These are phyloP conservation scores for Meiosimyza decipiens DNA, from an alignment of 2,888 invertebrate genomes.

Conservation along the genomic window DNA sequence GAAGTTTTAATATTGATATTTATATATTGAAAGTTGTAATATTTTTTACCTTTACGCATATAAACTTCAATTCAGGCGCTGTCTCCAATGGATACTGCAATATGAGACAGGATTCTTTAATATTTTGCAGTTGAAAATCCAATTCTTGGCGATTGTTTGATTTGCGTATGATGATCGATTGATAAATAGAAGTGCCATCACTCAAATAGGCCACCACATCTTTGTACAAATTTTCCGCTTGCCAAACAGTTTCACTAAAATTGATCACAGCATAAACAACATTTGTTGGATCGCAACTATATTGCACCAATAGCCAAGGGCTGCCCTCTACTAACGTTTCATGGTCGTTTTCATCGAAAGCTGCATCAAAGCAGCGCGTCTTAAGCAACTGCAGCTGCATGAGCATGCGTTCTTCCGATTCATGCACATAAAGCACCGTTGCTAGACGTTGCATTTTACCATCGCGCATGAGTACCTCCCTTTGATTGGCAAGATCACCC, in stretches of 20 bases:
- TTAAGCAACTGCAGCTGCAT: conserved; percentile 51
- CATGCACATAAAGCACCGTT: conserved; percentile 48
- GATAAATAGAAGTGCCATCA: conserved; percentile 45
- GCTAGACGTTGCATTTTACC: conserved; percentile 42
- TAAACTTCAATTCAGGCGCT: background rate
- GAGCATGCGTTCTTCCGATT: conserved; percentile 49
- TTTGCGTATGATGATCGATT: conserved; percentile 54
- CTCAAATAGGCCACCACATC: conserved; percentile 54
- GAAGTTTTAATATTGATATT: no score
- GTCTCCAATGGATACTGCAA: background rate
- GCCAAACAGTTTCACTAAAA: conserved; percentile 51
- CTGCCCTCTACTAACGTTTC: background rate
- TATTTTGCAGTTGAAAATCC: conserved; percentile 39
- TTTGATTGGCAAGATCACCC: conserved; percentile 38
- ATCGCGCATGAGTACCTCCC: conserved; percentile 42
- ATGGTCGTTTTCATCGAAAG: conserved; percentile 40
- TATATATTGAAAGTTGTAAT: no score
- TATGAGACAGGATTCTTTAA: conserved; percentile 8
- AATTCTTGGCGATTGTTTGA: conserved; percentile 43
- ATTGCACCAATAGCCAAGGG: conserved; percentile 56
- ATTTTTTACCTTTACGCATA: background rate
- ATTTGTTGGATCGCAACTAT: conserved; percentile 50
- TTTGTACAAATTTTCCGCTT: conserved; percentile 51
- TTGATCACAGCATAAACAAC: conserved; percentile 52
- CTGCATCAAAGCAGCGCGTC: conserved; percentile 47